Conservation (phyloP, 2,888 invertebrate genomes). For the Drosophila atripex region DNA sequence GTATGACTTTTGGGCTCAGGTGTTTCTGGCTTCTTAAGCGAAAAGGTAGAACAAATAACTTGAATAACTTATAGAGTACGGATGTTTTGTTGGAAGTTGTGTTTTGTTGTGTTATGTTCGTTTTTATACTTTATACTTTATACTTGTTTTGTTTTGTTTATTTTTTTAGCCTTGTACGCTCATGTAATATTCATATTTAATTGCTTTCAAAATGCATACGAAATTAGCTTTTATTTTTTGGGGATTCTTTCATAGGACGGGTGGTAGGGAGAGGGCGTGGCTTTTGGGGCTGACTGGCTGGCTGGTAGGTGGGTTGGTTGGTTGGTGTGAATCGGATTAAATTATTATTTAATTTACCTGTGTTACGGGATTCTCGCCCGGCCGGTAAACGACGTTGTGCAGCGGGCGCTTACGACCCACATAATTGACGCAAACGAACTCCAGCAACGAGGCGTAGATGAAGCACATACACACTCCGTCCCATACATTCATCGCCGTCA, state of each 20-base stretch:
- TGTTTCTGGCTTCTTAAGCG: conserved; percentile 44
- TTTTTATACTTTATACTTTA: conserved; percentile 22
- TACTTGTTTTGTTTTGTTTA: conserved; percentile 14
- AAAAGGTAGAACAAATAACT: conserved; percentile 43
- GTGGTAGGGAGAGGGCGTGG: conserved; percentile 1
- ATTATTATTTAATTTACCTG: conserved; percentile 87
- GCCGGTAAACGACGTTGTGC: conserved; percentile 94
- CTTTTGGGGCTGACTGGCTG: not conserved
- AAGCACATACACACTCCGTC: conserved; percentile 98
- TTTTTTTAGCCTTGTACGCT: conserved; percentile 41
- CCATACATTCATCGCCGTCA: conserved; percentile 98
- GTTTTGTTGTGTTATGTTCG: conserved; percentile 34
- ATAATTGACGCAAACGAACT: conserved; percentile 98
- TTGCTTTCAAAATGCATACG: conserved; percentile 55
- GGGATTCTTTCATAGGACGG: not conserved
- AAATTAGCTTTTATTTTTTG: conserved; percentile 25
- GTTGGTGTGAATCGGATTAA: conserved; percentile 37
- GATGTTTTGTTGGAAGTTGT: conserved; percentile 27
- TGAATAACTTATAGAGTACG: conserved; percentile 46
- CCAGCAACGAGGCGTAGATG: conserved; percentile 96
- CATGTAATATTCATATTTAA: conserved; percentile 53
- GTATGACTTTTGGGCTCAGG: conserved; percentile 52
- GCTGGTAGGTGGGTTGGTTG: not conserved
- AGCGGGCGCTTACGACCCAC: conserved; percentile 95
- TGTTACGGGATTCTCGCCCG: conserved; percentile 95